Base-by-base conservation (phyloP, 1,140 invertebrate genomes). In the Leptonema lineaticorne region DNA sequence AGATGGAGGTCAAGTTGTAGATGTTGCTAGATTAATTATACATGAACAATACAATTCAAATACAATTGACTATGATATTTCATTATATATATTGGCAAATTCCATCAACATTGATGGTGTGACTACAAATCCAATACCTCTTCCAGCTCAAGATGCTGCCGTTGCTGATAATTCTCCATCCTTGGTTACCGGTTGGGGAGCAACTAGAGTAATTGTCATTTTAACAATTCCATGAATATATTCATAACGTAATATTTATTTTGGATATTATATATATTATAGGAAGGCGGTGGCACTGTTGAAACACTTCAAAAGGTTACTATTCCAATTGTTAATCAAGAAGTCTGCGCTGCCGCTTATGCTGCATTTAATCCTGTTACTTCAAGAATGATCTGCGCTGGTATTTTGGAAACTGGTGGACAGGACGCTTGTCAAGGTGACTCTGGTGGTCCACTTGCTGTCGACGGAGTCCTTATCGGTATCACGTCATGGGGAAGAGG, bases 401-500 rank as follows among this genome's bases (percentile, higher is more conserved):
- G 69, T n/a, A 7, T 22, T 29, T 27, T 70, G 56, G 63, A 45
- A 30, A 4, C 30, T n/a, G 27, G 77, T 69, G 7, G 75, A 0
- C 71, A 78, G 27, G 87, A 89, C 74, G 82, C 87, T 7, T 89
- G 88, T 74, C 81, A 85, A 64, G 88, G 87, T 0, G 88, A 90
- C 73, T 88, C 87, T 3, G 88, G 88, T 26, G 87, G 88, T 4
- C 88, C 88, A 3, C 74, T 86, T 0, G 85, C 86, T 0, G 69
- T 77, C 0, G 68, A 79, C 14, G 79, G 79, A 1, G 72, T 77
- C 37, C 74, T 87, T 1, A 78, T 85, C 45, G 90, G 90, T 28
- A 79, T 92, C 14, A 86, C 90, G 0, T 91, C 89, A 1, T 91
- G 87, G 85, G 91, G 92, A 2, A 81, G 84, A 70, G 86, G 86